Base-by-base conservation (phyloP, 2,113 vertebrate species). In the Melanostigma gelatinosum region DNA sequence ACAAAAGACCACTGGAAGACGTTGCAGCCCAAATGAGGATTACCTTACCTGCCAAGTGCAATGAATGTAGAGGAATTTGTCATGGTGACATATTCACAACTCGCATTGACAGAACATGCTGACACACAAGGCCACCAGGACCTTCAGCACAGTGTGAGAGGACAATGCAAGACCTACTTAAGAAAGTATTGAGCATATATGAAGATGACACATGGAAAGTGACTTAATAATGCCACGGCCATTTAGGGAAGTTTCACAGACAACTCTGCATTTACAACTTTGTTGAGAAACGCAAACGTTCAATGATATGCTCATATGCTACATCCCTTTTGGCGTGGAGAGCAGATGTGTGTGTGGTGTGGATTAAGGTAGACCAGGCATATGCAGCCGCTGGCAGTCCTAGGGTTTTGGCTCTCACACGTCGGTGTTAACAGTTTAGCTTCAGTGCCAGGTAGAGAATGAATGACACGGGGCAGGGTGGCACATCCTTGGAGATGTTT, bases 401-500 rank as follows among this genome's bases (percentile, higher is more conserved):
- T 22, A 55, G 75, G 64, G 84, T 65, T 64, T 62, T 62, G 84
- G 78, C 74, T 38, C 89, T 93, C 85, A 61, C 92, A 87, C 86
- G 16, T 84, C 54, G 48, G 75, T 90, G 88, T 91, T 89, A 93
- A 92, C 91, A 83, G 89, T 91, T 93, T 88, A 89, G 85, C 92
- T 91, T 75, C 83, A 38, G 80, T 91, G 91, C 90, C 91, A 92
- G 89, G 88, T 90, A 84, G 77, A 82, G 84, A 88, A 86, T 90
- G 91, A 92, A 90, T 88, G 90, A 88, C 91, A 87, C 70, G 78
- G 90, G 88, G 89, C 91, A 87, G 81, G 88, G 87, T 93, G 88
- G 91, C 93, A 91, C 82, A 84, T 94, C 93, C 87, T 88, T 77
- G 81, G 92, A 90, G 92, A 94, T 93, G 91, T 94, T 94, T 94